Percentiles rank a stretch among this genome's conserved stretches.
These are phyloP conservation scores for Hydractinia echinata DNA, from an alignment of 30 jellyfish, hydroid and myxozoan species.

Conservation along the genomic window DNA sequence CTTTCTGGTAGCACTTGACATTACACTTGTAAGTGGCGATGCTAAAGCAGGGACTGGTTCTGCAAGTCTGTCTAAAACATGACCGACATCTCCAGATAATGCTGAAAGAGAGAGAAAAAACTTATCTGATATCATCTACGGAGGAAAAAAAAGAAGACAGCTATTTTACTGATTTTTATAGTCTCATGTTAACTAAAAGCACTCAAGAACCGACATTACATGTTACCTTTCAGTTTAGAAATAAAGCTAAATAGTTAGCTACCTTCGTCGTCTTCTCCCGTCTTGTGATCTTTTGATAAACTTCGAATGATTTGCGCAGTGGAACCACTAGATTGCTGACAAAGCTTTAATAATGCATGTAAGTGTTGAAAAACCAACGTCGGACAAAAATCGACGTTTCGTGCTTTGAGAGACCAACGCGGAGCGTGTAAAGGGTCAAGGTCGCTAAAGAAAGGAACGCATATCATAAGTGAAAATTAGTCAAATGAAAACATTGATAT, in stretches of 20 bases:
- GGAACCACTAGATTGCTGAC: constrained; percentile 44
- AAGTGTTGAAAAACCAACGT: constrained; percentile 62
- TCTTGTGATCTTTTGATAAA: constrained; percentile 50
- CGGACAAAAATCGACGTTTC: constrained; percentile 56
- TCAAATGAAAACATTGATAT: too few species aligned
- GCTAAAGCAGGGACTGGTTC: constrained; percentile 50
- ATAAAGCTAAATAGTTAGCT: not conserved
- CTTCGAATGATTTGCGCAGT: constrained; percentile 88
- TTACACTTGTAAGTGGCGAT: constrained; percentile 29
- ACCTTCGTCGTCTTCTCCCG: constrained; percentile 25
- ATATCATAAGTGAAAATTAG: too few species aligned
- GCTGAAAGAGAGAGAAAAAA: not conserved
- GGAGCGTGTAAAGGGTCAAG: constrained; percentile 91
- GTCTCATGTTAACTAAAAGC: not conserved
- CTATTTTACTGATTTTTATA: not conserved
- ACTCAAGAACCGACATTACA: not conserved
- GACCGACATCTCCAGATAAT: constrained; percentile 63
- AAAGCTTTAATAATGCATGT: constrained; percentile 46
- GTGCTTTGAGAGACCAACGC: constrained; percentile 72
- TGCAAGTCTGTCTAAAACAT: constrained; percentile 71
- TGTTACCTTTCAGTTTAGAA: not conserved
- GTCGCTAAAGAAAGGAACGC: constrained; percentile 42
- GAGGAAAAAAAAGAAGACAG: not conserved
- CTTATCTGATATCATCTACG: not conserved
- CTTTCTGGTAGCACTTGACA: constrained; percentile 34